Evolutionary conservation across 1,140 invertebrate species (phyloP), one percentile per base, ranked within the genome.

Genomic region (Pissodes strobi): DNA sequence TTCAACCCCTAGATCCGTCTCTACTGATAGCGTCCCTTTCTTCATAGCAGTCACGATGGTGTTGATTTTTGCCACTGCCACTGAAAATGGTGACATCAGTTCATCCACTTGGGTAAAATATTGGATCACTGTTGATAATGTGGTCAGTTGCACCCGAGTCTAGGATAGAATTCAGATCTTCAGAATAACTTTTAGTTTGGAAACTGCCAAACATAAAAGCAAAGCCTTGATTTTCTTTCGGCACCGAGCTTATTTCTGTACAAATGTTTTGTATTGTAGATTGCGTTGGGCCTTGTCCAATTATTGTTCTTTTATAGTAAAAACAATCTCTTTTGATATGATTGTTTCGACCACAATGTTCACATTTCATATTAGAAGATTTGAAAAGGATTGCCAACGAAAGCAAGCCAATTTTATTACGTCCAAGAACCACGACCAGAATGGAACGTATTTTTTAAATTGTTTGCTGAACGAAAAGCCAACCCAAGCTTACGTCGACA

Each of bases 221-320:
- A 45, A 45, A 45, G 13, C 41, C 41, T 15, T 45, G 8, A 8
- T 45, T 45, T 9, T 45, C 41, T n/a, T n/a, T n/a, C n/a, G n/a
- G n/a, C n/a, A n/a, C n/a, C n/a, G n/a, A n/a, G n/a, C n/a, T n/a
- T 15, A 9, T 6, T 45, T 45, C 8, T 6, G n/a, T 45, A 15
- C n/a, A 45, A 45, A 45, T 13, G 6, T 6, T 45, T 45, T 45
- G 41, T 6, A 45, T 6, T 6, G 41, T 45, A 15, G 5, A 9
- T 45, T 45, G 8, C 6, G 5, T 6, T 9, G n/a, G 41, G 8
- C 15, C 18, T 45, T 15, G 19, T 45, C 8, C 41, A 15, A n/a
- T n/a, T n/a, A 34, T n/a, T 8, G 30, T 41, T 9, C 5, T 6
- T 34, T 8, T n/a, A 34, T 34, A 8, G 6, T 34, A 34, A 6